These are phyloP conservation scores for Pachydiplax longipennis DNA, from an alignment of 2,888 invertebrate genomes.

Conservation along the genomic window DNA sequence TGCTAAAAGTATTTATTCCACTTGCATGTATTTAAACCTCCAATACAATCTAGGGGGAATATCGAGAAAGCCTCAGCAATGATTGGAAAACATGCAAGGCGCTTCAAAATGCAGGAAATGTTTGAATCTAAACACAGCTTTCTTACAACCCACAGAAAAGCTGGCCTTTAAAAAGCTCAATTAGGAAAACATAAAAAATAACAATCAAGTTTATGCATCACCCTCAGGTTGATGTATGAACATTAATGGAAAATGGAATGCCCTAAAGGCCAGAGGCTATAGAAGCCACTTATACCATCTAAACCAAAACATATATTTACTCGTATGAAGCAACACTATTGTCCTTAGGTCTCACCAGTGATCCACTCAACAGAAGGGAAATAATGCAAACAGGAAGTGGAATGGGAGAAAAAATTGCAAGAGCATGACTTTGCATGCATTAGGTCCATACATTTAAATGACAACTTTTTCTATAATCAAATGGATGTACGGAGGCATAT, in stretches of 20 bases:
- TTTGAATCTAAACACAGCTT: neutral
- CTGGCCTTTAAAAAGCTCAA: neutral
- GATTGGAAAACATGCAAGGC: neutral
- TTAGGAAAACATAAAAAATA: no score
- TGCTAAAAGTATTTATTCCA: neutral
- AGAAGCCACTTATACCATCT: slow-evolving; percentile 7
- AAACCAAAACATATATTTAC: neutral
- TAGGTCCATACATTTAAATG: no score
- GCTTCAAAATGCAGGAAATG: neutral
- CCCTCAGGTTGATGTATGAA: slow-evolving; percentile 20
- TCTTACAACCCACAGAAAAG: neutral
- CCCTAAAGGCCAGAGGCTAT: neutral
- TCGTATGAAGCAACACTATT: neutral
- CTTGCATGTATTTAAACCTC: neutral
- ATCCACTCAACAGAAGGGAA: neutral
- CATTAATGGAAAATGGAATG: neutral
- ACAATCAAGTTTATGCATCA: neutral
- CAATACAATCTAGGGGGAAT: neutral
- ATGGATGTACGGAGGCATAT: no score
- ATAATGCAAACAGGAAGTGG: no score
- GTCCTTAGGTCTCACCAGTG: slow-evolving; percentile 9
- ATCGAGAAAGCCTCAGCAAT: neutral
- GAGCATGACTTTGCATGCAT: neutral
- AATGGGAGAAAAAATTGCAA: neutral
- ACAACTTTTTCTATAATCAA: no score